Conservation (phyloP, 2,888 invertebrate genomes). For the Amphipoea lucens region DNA sequence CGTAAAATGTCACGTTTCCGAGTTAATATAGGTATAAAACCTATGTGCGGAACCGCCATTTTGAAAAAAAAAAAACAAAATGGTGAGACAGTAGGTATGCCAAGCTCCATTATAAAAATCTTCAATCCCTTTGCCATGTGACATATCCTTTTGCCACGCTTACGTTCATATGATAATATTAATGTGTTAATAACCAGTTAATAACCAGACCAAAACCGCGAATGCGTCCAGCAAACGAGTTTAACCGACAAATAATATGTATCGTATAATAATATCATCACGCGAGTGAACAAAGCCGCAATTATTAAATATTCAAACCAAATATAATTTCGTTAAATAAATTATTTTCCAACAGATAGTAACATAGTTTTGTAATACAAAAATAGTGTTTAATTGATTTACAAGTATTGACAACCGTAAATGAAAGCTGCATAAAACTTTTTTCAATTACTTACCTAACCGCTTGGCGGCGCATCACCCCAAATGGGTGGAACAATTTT, state of each 20-base stretch:
- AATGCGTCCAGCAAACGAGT: not conserved
- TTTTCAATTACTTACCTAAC: not conserved
- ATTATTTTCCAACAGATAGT: not conserved
- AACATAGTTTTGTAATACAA: not conserved
- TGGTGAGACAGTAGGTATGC: too few species aligned
- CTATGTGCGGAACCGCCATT: too few species aligned
- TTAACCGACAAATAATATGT: constrained; percentile 14
- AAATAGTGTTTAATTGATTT: not conserved
- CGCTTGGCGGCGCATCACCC: too few species aligned
- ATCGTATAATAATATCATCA: constrained; percentile 1
- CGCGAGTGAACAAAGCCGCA: not conserved
- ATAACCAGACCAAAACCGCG: constrained; percentile 2
- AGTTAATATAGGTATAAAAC: too few species aligned
- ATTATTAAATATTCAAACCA: constrained; percentile 9
- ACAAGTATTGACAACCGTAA: not conserved
- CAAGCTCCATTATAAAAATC: too few species aligned
- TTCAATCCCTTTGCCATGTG: too few species aligned
- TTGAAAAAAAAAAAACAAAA: too few species aligned
- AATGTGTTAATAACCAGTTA: constrained; percentile 13
- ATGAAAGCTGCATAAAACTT: not conserved
- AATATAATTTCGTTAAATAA: not conserved
- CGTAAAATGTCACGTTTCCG: too few species aligned
- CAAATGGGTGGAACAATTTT: too few species aligned
- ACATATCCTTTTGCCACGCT: too few species aligned
- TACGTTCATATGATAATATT: too few species aligned